These are phyloP conservation scores for Drosophila robusta DNA, from an alignment of 2,888 invertebrate genomes.

Conservation along the genomic window DNA sequence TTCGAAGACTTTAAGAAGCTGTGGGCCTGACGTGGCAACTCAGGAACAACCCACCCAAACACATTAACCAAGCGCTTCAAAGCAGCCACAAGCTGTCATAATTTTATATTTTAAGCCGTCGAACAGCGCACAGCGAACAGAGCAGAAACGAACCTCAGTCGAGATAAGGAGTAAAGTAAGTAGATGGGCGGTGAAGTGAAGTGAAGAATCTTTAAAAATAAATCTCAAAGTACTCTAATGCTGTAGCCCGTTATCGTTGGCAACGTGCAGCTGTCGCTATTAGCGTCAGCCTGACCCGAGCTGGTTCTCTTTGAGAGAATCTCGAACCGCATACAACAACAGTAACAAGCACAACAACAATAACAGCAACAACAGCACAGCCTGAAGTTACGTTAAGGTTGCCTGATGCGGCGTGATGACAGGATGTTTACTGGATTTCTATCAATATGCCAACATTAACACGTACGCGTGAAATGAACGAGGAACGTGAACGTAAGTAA, in stretches of 20 bases:
- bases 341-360: neutral
- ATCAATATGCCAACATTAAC: slow-evolving; percentile 78
- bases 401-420: slow-evolving; percentile 68
- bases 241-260: slow-evolving; percentile 67
- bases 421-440: slow-evolving; percentile 81
- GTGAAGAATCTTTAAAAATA: slow-evolving; percentile 66
- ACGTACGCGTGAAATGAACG: slow-evolving; percentile 65
- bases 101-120: slow-evolving; percentile 69
- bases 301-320: slow-evolving; percentile 14
- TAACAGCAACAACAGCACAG: slow-evolving; percentile 15
- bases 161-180: slow-evolving; percentile 30
- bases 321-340: slow-evolving; percentile 26
- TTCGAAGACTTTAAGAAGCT: slow-evolving; percentile 15
- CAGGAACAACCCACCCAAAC: slow-evolving; percentile 1
- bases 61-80: slow-evolving; percentile 33
- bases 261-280: slow-evolving; percentile 79
- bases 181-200: slow-evolving; percentile 21
- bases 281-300: slow-evolving; percentile 56
- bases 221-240: slow-evolving; percentile 73
- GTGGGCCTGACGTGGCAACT: slow-evolving; percentile 1
- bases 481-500: slow-evolving; percentile 71
- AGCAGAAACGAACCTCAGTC: slow-evolving; percentile 21
- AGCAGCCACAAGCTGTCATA: slow-evolving; percentile 72
- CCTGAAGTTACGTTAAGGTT: slow-evolving; percentile 24
- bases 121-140: slow-evolving; percentile 12